These are phyloP conservation scores for Hydrolagus affinis DNA, from an alignment of 2,113 vertebrate genomes.

Conservation along the genomic window DNA sequence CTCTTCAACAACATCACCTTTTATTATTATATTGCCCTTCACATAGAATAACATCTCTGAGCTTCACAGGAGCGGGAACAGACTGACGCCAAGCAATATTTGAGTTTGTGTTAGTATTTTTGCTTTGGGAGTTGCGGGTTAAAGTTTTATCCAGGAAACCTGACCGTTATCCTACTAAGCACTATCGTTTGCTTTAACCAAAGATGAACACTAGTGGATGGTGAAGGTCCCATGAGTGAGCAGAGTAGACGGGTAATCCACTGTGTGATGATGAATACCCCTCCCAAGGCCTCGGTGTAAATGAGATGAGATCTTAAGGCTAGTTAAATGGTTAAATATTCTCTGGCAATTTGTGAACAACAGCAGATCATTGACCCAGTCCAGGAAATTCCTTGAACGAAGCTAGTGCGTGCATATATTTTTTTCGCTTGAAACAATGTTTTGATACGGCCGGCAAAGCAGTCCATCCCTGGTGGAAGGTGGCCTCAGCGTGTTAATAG, in stretches of 20 bases:
- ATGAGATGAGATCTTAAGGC: background rate
- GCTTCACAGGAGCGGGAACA: too few relatives aligned
- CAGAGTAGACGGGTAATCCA: background rate
- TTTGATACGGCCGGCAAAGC: background rate
- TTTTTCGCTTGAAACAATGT: background rate
- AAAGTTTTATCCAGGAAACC: background rate
- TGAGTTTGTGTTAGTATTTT: background rate
- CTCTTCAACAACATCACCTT: too few relatives aligned
- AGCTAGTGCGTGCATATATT: background rate
- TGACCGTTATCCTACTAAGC: background rate
- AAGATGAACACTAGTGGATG: background rate
- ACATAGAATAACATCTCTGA: too few relatives aligned
- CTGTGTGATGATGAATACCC: background rate
- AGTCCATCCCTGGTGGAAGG: background rate
- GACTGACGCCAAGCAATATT: background rate
- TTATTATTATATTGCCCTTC: too few relatives aligned
- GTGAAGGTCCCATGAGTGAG: background rate
- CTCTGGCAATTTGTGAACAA: slow-evolving; percentile 3
- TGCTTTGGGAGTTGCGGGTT: background rate
- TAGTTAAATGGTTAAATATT: too few relatives aligned
- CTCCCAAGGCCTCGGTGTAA: background rate
- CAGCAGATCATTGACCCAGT: background rate
- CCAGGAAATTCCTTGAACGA: slow-evolving; percentile 7
- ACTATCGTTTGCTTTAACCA: too few relatives aligned
- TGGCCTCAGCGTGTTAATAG: background rate